Percentiles rank a stretch among this genome's conserved stretches.
Evolutionary conservation across 2,797 vertebrate species (phyloP).

Genomic region (Thunnus albacares): DNA sequence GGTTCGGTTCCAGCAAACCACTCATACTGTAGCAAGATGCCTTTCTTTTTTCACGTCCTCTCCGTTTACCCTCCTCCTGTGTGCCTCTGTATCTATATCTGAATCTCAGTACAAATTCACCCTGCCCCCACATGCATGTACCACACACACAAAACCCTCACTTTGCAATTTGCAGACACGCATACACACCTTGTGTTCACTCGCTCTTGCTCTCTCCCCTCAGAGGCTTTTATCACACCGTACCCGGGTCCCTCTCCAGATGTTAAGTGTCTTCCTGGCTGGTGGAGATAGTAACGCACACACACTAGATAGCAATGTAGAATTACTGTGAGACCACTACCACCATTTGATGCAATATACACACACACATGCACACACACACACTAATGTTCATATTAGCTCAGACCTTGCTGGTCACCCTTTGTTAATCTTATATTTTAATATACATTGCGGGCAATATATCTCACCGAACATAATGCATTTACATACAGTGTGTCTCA

Average conservation of each 20-base stretch:
- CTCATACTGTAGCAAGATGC: conserved; percentile 44
- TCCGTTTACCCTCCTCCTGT: conserved; percentile 50
- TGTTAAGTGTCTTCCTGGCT: conserved; percentile 69
- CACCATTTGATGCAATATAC: conserved; percentile 36
- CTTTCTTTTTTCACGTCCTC: conserved; percentile 44
- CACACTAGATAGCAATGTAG: conserved; percentile 45
- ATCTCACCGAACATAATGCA: conserved; percentile 46
- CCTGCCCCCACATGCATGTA: conserved; percentile 39
- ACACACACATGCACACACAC: conserved; percentile 14
- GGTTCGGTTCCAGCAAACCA: conserved; percentile 56
- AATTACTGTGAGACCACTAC: conserved; percentile 49
- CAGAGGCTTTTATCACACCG: conserved; percentile 64
- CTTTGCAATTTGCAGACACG: conserved; percentile 26
- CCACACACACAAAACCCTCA: conserved; percentile 25
- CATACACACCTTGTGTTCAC: conserved; percentile 13
- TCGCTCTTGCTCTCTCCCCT: conserved; percentile 28
- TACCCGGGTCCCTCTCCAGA: conserved; percentile 70
- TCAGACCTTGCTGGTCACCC: conserved; percentile 33
- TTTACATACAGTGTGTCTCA: conserved; percentile 52
- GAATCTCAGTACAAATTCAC: conserved; percentile 37
- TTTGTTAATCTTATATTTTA: conserved; percentile 43
- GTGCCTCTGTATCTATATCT: conserved; percentile 53
- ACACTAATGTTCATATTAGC: conserved; percentile 35
- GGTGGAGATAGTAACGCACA: conserved; percentile 57
- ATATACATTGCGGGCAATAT: conserved; percentile 41